Evolutionary conservation across 2,113 vertebrate species (phyloP).

Genomic region (Cettia cetti): DNA sequence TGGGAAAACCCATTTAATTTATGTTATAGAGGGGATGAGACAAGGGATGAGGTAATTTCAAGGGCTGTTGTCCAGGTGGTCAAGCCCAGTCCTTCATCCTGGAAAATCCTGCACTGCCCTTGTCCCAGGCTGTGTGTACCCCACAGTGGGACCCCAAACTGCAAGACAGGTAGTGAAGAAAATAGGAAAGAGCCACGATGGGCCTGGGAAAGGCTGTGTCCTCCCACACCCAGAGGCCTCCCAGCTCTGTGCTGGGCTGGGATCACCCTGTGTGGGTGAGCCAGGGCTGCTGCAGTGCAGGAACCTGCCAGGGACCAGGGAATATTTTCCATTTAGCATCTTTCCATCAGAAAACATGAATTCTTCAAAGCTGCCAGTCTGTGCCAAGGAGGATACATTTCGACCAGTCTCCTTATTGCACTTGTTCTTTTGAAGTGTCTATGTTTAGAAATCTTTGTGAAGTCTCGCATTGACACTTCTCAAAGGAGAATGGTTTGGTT

Average conservation of each 20-base stretch:
- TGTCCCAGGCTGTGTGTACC: not conserved
- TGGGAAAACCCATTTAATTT: not conserved
- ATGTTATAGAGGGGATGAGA: not conserved
- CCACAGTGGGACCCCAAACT: not conserved
- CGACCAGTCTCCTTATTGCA: constrained; percentile 33
- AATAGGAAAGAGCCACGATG: not conserved
- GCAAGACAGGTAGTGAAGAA: not conserved
- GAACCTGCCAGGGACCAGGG: not conserved
- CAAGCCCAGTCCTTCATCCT: accelerated
- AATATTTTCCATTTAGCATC: not conserved
- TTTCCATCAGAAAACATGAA: not conserved
- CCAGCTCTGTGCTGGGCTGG: not conserved
- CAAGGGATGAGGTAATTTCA: not conserved
- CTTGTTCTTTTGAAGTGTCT: constrained; percentile 48
- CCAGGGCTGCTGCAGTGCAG: accelerated
- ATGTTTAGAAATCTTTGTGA: constrained; percentile 64
- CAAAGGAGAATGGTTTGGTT: not conserved
- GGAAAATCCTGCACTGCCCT: not conserved
- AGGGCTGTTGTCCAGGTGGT: not conserved
- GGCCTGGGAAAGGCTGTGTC: not conserved
- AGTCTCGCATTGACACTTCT: constrained; percentile 16
- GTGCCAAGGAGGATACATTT: not conserved
- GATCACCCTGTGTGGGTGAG: accelerated
- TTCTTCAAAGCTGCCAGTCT: constrained; percentile 30
- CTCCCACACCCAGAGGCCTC: not conserved